Conservation (phyloP, 2,888 invertebrate genomes). For the Orthosia incerta region DNA sequence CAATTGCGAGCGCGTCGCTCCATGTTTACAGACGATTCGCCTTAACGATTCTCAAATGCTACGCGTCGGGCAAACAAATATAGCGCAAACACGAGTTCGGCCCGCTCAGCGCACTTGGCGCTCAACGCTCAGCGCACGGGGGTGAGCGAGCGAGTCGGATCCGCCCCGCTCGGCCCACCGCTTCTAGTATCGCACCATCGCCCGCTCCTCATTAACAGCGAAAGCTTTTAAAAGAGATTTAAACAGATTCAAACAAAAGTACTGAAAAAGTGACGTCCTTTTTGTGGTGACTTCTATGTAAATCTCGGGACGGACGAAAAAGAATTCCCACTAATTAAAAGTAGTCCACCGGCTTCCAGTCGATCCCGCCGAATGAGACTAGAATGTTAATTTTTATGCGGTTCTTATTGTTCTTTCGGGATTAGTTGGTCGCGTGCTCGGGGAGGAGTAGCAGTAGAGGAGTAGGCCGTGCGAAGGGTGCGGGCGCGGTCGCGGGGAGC, state of each 20-base stretch:
- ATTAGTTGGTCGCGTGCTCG: slow-evolving; percentile 75
- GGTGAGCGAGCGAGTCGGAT: slow-evolving; percentile 50
- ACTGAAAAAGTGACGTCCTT: slow-evolving; percentile 86
- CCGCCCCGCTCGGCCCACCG: slow-evolving; percentile 57
- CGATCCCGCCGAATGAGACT: slow-evolving; percentile 79
- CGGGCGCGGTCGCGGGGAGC: slow-evolving; percentile 57
- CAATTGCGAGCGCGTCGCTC: slow-evolving; percentile 85
- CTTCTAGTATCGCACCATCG: slow-evolving; percentile 75
- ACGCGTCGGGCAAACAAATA: slow-evolving; percentile 87
- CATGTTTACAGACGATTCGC: slow-evolving; percentile 87
- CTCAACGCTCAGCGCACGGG: no score
- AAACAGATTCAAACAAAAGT: slow-evolving; percentile 88
- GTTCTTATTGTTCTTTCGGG: slow-evolving; percentile 77
- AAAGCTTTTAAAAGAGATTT: slow-evolving; percentile 88
- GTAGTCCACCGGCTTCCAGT: slow-evolving; percentile 77
- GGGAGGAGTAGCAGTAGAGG: slow-evolving; percentile 70
- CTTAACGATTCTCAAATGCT: slow-evolving; percentile 90
- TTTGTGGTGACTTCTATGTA: slow-evolving; percentile 88
- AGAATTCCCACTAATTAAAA: slow-evolving; percentile 86
- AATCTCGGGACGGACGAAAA: slow-evolving; percentile 83
- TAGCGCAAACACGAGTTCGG: slow-evolving; percentile 82
- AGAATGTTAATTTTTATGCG: slow-evolving; percentile 82
- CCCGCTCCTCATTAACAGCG: slow-evolving; percentile 85
- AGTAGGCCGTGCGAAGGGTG: slow-evolving; percentile 60
- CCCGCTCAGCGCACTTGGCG: slow-evolving; percentile 67